These are phyloP conservation scores for Helostoma temminkii DNA, from an alignment of 2,797 vertebrate genomes.

Conservation along the genomic window DNA sequence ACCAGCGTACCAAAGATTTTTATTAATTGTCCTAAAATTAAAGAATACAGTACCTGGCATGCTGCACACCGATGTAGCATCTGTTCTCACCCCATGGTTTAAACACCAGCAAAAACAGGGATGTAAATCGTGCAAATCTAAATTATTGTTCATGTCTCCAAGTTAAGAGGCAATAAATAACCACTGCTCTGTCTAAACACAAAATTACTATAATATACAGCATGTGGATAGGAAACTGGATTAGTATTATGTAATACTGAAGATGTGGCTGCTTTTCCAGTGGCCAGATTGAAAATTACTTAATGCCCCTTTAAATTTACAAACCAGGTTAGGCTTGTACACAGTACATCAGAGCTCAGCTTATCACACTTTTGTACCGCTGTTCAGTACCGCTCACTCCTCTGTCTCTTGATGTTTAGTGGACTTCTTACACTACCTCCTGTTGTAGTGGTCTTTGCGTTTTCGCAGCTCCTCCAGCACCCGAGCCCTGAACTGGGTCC, in stretches of 20 bases:
- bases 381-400: neutral
- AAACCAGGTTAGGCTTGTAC: neutral
- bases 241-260: slow-evolving; percentile 10
- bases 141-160: neutral
- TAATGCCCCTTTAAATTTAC: slow-evolving; percentile 42
- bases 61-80: slow-evolving; percentile 4
- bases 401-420: neutral
- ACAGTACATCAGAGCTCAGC: slow-evolving; percentile 26
- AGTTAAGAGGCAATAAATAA: neutral
- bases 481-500: slow-evolving; percentile 87
- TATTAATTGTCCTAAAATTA: slow-evolving; percentile 5
- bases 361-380: neutral
- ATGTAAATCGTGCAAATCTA: slow-evolving; percentile 24
- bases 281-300: slow-evolving; percentile 18
- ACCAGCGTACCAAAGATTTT: slow-evolving; percentile 5
- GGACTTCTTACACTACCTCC: slow-evolving; percentile 76
- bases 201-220: slow-evolving; percentile 4
- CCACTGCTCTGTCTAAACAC: slow-evolving; percentile 12
- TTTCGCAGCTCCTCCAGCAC: slow-evolving; percentile 91
- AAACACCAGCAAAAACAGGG: neutral
- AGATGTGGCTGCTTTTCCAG: slow-evolving; percentile 2
- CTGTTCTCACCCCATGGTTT: too few species aligned
- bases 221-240: slow-evolving; percentile 15
- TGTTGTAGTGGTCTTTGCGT: slow-evolving; percentile 91
- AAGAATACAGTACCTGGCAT: slow-evolving; percentile 22